Conservation (phyloP, 2,113 vertebrate genomes). For the Trematomus loennbergii region DNA sequence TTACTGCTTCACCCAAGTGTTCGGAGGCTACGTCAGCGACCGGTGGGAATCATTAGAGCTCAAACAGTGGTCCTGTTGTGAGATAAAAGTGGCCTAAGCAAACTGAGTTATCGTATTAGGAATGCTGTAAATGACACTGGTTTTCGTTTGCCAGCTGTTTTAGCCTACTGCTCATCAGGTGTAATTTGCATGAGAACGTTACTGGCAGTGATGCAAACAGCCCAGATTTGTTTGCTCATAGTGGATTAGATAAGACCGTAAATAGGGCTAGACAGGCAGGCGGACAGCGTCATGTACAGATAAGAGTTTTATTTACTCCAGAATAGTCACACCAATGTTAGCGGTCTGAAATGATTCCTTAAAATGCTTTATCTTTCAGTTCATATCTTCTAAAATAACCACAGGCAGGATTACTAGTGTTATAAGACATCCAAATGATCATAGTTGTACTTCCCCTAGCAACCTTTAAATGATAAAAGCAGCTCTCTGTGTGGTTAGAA, state of each 20-base stretch:
- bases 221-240: constrained; percentile 32
- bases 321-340: neutral
- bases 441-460: neutral
- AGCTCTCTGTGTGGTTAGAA: neutral
- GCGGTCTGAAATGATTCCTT: neutral
- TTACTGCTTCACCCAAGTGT: constrained; percentile 95
- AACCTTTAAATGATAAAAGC: neutral
- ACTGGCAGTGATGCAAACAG: constrained; percentile 19
- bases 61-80: neutral
- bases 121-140: neutral
- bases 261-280: neutral
- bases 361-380: neutral
- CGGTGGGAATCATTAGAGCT: constrained; percentile 69
- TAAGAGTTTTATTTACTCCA: neutral
- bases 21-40: constrained; percentile 95
- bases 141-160: neutral
- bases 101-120: neutral
- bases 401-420: neutral
- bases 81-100: neutral
- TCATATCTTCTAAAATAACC: neutral
- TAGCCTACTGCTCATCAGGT: neutral
- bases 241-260: neutral
- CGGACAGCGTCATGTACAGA: neutral
- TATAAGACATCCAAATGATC: neutral
- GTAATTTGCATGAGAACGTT: neutral